These are phyloP conservation scores for Sardinella longiceps DNA, from an alignment of 2,797 vertebrate species.

Conservation along the genomic window DNA sequence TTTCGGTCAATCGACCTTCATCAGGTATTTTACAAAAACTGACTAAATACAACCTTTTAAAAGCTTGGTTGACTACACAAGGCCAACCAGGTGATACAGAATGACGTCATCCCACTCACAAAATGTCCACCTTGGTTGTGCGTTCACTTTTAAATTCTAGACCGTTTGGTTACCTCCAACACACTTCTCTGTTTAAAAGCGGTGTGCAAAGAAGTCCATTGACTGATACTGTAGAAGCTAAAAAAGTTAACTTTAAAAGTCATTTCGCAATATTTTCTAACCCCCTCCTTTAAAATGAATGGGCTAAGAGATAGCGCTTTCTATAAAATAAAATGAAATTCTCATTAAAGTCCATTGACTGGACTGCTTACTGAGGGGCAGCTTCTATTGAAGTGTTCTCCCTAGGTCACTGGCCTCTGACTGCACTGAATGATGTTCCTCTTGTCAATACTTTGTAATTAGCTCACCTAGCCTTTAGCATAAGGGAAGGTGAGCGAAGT, in stretches of 20 bases:
- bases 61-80: no score
- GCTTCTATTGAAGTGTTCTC: constrained; percentile 49
- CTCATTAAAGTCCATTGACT: constrained; percentile 48
- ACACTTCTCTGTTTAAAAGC: no score
- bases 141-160: no score
- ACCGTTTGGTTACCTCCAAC: no score
- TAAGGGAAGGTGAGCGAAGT: constrained; percentile 3
- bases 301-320: background rate
- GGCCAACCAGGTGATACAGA: no score
- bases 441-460: constrained; percentile 56
- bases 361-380: constrained; percentile 36
- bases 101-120: no score
- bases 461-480: constrained; percentile 46
- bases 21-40: no score
- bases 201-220: no score
- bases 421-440: constrained; percentile 47
- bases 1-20: no score
- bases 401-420: constrained; percentile 47
- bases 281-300: background rate
- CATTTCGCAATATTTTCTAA: background rate
- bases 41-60: no score
- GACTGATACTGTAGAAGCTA: constrained; percentile 5
- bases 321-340: constrained; percentile 46
- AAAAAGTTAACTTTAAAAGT: background rate
- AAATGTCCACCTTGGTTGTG: no score